Evolutionary conservation across 2,797 vertebrate species (phyloP), one percentile per base, ranked within the genome.

Genomic region (Sebastolobus alascanus): DNA sequence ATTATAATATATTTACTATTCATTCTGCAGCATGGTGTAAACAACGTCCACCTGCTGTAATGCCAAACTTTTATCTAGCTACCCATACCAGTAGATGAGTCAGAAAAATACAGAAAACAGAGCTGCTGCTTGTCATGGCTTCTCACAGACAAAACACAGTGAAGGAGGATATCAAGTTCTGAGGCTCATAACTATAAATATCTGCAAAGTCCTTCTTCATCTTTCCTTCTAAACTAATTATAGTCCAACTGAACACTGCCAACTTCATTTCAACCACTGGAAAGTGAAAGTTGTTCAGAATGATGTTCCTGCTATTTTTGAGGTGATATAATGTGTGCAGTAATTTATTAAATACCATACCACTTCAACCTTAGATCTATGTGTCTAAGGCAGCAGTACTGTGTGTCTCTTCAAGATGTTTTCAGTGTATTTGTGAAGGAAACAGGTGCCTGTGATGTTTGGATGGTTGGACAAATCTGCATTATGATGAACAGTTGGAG

Each of bases 151-250:
- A 43, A 25, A 27, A 56, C 33, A 46, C 67, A 58, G 50, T 3
- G 59, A 31, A 14, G 37, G 18, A 50, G 4, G 33, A 38, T 38
- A 6, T 71, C 4, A 35, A 58, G 22, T 52, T 79, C 33, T 65
- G 27, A 40, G 46, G 56, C 46, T 33, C 55, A 40, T 1, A 8
- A 61, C 56, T 75, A 73, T 70, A 69, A 81, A 70, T 70, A 80
- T 37, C n/a, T 8, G n/a, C 50, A 43, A 25, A 43, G n/a, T n/a
- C 46, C 46, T n/a, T 69, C 29, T 70, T 70, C 66, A 37, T 65
- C 59, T 70, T 43, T 63, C 4, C 1, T 43, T 40, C 63, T 29
- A 40, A 40, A 58, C 68, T 58, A 68, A 66, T 38, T 25, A 20
- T 38, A 55, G 35, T 43, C 14, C 12, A 8, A 11, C 31, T 66